Evolutionary conservation across 1,140 invertebrate genomes (phyloP).

Genomic region (Aporrectodea caliginosa): DNA sequence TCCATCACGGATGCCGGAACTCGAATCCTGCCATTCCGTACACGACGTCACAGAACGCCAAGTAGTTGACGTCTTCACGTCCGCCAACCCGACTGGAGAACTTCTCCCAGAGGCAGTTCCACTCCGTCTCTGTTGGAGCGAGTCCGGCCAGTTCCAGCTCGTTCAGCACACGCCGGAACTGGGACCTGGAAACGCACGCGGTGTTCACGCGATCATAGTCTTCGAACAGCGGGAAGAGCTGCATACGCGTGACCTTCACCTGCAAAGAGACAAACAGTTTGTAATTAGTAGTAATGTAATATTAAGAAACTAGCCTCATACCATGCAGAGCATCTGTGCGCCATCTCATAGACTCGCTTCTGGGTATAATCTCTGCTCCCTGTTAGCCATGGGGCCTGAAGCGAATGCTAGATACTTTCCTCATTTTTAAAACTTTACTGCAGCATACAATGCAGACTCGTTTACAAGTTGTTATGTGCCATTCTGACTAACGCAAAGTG

Average conservation of each 20-base stretch:
- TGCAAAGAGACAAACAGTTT: too few species aligned
- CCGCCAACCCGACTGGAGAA: conserved; percentile 51
- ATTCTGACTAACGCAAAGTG: too few species aligned
- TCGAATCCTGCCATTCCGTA: conserved; percentile 53
- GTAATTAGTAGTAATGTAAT: too few species aligned
- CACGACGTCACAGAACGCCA: conserved; percentile 52
- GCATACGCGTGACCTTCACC: conserved; percentile 39
- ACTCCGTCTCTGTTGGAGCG: conserved; percentile 45
- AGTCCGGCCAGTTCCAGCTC: conserved; percentile 49
- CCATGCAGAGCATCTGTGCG: too few species aligned
- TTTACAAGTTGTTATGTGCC: too few species aligned
- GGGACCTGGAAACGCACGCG: conserved; percentile 50
- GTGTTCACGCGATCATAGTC: conserved; percentile 54
- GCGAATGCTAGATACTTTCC: too few species aligned
- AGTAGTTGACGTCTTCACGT: conserved; percentile 52
- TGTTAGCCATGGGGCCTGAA: too few species aligned
- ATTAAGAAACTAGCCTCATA: too few species aligned
- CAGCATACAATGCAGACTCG: too few species aligned
- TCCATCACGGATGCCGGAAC: neutral
- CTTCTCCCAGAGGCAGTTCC: conserved; percentile 45
- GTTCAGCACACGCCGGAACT: conserved; percentile 53
- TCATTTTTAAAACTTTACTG: too few species aligned
- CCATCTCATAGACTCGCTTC: too few species aligned
- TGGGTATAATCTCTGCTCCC: too few species aligned
- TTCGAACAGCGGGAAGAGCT: conserved; percentile 55